Base-by-base conservation (phyloP, 2,113 vertebrate species). In the Loxodonta africana region DNA sequence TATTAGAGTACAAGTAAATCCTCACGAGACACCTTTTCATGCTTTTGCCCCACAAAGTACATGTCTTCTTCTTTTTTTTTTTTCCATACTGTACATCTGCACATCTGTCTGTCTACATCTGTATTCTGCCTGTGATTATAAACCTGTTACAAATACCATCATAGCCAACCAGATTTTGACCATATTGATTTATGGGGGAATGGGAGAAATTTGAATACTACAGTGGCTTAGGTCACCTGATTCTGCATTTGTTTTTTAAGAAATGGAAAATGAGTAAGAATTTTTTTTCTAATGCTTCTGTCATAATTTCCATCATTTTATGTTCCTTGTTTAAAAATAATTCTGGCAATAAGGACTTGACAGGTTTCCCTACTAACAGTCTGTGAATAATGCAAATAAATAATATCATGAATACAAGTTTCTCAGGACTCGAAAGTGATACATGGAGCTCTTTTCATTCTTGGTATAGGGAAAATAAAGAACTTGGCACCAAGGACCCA, bases 271-370 rank as follows among this genome's bases (percentile, higher is more conserved):
- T 41, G 15, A 90, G 15, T 65, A 33, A 69, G 33, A n/a, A n/a
- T 26, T 78, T 77, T 89, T 78, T 44, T 46, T 71, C 91, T 88
- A n/a, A 30, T 77, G 37, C 69, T 53, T 83, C 73, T 73, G 5
- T 93, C 73, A 11, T 91, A 46, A 82, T 88, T 82, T 77, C 46
- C 83, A 33, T 57, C 63, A 87, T 78, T 80, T 69, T 73, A 26
- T 67, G 14, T 4, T 83, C n/a, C 87, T 78, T 91, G 67, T 93
- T 81, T 57, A 53, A 88, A 96, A 87, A 77, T 76, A 95, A 74
- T 73, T 51, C 30, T 89, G 46, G 89, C 77, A 21, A 67, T 74
- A 62, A 78, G 89, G 60, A 74, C 11, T 8, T 81, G 71, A 83
- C 74, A 14, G 78, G 23, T 90, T 92, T 91, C 74, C 63, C 41